Evolutionary conservation across 2,113 vertebrate species (phyloP).

Genomic region (Mixornis gularis): DNA sequence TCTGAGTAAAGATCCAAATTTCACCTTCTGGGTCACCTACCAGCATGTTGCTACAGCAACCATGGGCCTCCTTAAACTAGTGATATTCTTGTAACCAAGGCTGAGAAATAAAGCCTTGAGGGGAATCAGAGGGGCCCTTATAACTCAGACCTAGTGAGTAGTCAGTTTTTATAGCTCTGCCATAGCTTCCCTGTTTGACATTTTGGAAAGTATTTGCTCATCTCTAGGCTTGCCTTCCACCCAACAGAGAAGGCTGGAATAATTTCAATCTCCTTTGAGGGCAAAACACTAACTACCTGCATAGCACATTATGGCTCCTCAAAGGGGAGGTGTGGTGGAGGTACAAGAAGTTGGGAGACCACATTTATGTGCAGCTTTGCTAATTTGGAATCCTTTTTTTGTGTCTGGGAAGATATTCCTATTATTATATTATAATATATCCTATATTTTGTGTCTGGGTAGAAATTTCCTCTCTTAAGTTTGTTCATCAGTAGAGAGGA

Average conservation of each 20-base stretch:
- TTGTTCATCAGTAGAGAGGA: background rate
- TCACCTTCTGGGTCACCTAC: background rate
- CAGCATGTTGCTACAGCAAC: background rate
- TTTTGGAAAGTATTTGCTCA: background rate
- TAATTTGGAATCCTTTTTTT: background rate
- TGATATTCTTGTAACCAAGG: background rate
- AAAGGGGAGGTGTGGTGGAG: background rate
- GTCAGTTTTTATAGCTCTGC: background rate
- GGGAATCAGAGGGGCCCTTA: background rate
- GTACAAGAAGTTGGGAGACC: background rate
- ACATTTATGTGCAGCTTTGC: background rate
- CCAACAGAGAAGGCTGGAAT: background rate
- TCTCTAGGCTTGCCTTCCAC: background rate
- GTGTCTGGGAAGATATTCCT: background rate
- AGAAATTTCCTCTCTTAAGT: background rate
- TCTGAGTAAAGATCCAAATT: background rate
- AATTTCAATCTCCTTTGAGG: background rate
- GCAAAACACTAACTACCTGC: background rate
- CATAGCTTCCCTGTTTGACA: background rate
- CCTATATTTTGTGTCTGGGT: background rate
- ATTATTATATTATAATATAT: too few relatives aligned
- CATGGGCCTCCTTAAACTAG: background rate
- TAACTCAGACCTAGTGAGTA: background rate
- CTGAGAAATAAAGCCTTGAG: background rate
- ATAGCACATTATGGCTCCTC: background rate